Percentiles rank a stretch among this genome's conserved stretches.
phyloP scores from a whole-genome alignment of 2,888 invertebrate species.

The Lasiommata megera region DNA sequence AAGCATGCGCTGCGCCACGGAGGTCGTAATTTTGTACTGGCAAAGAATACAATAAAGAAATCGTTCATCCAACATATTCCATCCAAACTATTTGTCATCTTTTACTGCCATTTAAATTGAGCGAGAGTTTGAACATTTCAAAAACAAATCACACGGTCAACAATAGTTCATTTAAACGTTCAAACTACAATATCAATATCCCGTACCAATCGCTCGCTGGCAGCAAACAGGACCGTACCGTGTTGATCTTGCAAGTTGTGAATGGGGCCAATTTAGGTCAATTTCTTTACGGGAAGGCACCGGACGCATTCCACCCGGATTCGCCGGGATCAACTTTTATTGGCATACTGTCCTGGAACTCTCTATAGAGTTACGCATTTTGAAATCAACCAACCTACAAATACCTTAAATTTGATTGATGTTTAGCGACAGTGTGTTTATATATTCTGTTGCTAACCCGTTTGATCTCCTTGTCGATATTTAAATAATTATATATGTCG shows the following conservation, averaged over 20 bases:
- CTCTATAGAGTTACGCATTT: slow-evolving; percentile 13
- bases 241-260: slow-evolving; percentile 37
- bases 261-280: slow-evolving; percentile 38
- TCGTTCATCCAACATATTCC: neutral
- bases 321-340: slow-evolving; percentile 40
- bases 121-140: neutral
- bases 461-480: too few species aligned
- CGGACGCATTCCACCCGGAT: slow-evolving; percentile 34
- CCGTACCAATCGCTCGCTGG: slow-evolving; percentile 28
- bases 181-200: slow-evolving; percentile 29
- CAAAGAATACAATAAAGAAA: neutral
- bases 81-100: neutral
- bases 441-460: too few species aligned
- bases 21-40: too few species aligned
- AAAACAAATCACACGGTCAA: slow-evolving; percentile 1
- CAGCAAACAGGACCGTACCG: slow-evolving; percentile 27
- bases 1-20: too few species aligned
- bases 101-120: neutral
- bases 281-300: slow-evolving; percentile 33
- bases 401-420: too few species aligned
- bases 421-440: too few species aligned
- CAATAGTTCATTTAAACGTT: slow-evolving; percentile 24
- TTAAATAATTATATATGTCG: too few species aligned
- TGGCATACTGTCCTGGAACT: slow-evolving; percentile 31
- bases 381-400: slow-evolving; percentile 1